phyloP scores from a whole-genome alignment of 2,888 invertebrate genomes.

The Sipha maydis region DNA sequence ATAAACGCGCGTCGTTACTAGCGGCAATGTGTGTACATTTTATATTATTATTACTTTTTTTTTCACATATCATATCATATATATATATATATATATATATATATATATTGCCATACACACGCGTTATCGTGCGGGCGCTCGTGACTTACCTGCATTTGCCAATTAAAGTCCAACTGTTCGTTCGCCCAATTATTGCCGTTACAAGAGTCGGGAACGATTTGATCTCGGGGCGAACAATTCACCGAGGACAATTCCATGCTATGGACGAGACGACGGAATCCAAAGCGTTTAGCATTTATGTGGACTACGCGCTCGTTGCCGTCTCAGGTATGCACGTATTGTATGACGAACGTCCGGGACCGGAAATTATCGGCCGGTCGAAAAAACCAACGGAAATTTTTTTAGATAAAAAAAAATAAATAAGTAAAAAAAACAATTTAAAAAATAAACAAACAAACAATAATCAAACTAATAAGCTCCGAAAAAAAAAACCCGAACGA shows the following conservation, averaged over 20 bases:
- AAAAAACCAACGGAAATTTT: too few species aligned
- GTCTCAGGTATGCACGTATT: too few species aligned
- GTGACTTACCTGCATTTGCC: slow-evolving; percentile 60
- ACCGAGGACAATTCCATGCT: slow-evolving; percentile 59
- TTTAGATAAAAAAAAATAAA: not conserved
- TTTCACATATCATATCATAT: too few species aligned
- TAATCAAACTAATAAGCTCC: not conserved
- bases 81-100: too few species aligned
- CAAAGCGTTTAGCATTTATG: slow-evolving; percentile 35
- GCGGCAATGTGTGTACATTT: too few species aligned
- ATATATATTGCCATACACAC: too few species aligned
- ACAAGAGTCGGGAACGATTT: slow-evolving; percentile 63
- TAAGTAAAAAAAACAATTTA: not conserved
- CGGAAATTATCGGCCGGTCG: too few species aligned
- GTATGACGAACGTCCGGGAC: not conserved
- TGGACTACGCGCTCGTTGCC: not conserved
- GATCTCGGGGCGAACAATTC: slow-evolving; percentile 61
- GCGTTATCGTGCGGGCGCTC: not conserved
- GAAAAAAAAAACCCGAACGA: too few species aligned
- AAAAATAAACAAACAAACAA: not conserved
- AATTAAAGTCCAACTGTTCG: slow-evolving; percentile 61
- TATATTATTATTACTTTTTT: too few species aligned
- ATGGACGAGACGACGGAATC: slow-evolving; percentile 29
- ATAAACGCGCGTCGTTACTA: too few species aligned
- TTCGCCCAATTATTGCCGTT: slow-evolving; percentile 57